Base-by-base conservation (phyloP, 64 coral and sea anemone species). In the Porites australiensis region DNA sequence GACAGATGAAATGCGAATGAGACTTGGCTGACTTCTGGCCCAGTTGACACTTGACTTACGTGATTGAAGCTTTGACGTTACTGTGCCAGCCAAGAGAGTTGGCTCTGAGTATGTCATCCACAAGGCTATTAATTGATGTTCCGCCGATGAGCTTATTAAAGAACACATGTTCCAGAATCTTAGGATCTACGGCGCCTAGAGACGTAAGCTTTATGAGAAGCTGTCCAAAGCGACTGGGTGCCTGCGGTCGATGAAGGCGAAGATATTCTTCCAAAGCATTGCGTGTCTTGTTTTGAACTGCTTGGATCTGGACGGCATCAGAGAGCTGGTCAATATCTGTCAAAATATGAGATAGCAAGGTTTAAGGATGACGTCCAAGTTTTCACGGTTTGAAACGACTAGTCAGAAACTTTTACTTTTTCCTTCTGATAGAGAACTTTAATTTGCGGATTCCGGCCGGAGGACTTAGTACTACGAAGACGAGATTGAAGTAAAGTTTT, bases 241-340 rank as follows among this genome's bases (percentile, higher is more conserved):
- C 68, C 37, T 97, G 88, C 19, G 64, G 62, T 21, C 73, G 83
- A 37, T 97, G 68, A 4, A 93, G 64, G 50, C 95, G 92, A 6
- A 87, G 81, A 50, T 97, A 97, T 21, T 97, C 95, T 47, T 97
- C 95, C n/a, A 97, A 62, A 15, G 95, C 95, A 77, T 97, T 97
- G 18, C 94, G 92, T 13, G 95, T 94, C 76, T 97, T 97, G 43
- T 97, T 97, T 50, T 97, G 95, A 48, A 97, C 81, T 7, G 95
- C 95, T 89, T 97, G 95, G 3, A 97, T 86, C 78, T 97, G 95
- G 54, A 97, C 85, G 18, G 67, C 78, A 58, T 97, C 95, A 0
- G 88, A 60, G 48, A 97, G 77, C 23, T 97, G 95, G 45, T 97
- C 95, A 49, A 83, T 97, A 63, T 97, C 95, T 97, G 76, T 67